These are phyloP conservation scores for Harpalus rubripes DNA, from an alignment of 2,888 invertebrate genomes.

Conservation along the genomic window DNA sequence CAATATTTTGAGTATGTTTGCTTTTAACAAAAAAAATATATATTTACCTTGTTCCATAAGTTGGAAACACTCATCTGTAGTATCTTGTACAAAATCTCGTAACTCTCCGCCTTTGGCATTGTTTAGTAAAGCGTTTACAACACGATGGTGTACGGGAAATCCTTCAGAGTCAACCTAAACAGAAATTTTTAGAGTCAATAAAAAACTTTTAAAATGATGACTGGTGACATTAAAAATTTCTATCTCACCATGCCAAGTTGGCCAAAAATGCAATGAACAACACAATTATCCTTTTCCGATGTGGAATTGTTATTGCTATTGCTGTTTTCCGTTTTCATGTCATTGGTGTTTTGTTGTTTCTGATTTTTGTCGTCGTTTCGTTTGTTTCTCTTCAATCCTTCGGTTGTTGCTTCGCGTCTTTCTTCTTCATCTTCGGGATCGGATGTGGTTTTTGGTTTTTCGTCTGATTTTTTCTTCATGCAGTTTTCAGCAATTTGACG, in stretches of 20 bases:
- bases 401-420: constrained; percentile 41
- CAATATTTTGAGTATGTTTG: too few species aligned
- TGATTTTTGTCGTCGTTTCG: constrained; percentile 32
- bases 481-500: constrained; percentile 81
- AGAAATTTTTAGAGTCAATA: background rate
- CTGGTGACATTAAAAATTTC: constrained; percentile 33
- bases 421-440: constrained; percentile 67
- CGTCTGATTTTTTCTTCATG: constrained; percentile 76
- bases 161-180: constrained; percentile 81
- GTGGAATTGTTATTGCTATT: constrained; percentile 31
- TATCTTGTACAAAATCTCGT: constrained; percentile 85
- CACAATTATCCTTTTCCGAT: constrained; percentile 76
- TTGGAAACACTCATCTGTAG: constrained; percentile 86
- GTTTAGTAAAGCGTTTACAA: constrained; percentile 82
- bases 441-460: constrained; percentile 72
- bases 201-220: constrained; percentile 3
- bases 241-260: constrained; percentile 83
- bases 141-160: constrained; percentile 83
- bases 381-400: constrained; percentile 68
- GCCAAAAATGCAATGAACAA: constrained; percentile 85
- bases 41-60: constrained; percentile 75
- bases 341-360: constrained; percentile 13
- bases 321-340: constrained; percentile 51
- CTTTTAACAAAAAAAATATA: background rate
- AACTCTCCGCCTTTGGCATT: constrained; percentile 83